phyloP scores from a whole-genome alignment of 1,140 invertebrate genomes.

The Macrobrachium rosenbergii region DNA sequence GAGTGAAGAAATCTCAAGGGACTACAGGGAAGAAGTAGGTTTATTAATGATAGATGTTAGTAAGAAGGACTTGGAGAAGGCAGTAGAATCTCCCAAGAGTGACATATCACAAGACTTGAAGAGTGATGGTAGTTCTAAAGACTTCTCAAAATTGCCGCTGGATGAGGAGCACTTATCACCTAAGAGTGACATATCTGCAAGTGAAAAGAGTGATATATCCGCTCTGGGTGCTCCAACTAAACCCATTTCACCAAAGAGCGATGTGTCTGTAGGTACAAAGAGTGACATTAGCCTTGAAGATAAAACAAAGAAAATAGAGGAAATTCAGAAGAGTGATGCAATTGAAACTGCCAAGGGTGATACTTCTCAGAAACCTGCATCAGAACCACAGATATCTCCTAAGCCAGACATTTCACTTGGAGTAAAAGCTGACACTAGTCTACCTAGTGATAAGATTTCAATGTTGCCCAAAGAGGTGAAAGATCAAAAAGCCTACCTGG shows the following conservation, averaged over 20 bases:
- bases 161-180: constrained; percentile 8
- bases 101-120: neutral
- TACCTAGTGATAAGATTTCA: too few relatives aligned
- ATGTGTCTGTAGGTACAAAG: neutral
- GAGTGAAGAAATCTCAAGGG: too few relatives aligned
- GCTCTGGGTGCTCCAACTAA: neutral
- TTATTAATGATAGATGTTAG: too few relatives aligned
- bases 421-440: too few relatives aligned
- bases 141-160: constrained; percentile 10
- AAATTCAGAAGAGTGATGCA: neutral
- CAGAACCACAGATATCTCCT: neutral
- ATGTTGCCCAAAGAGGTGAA: constrained; percentile 1
- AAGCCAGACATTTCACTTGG: too few relatives aligned
- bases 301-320: neutral
- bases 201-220: neutral
- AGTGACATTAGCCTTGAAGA: neutral
- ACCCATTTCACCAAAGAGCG: constrained; percentile 6
- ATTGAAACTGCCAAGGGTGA: constrained; percentile 19
- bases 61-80: too few relatives aligned
- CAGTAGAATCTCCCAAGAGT: neutral
- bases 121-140: constrained; percentile 39
- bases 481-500: constrained; percentile 25
- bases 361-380: constrained; percentile 5
- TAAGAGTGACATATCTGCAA: constrained; percentile 24
- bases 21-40: too few relatives aligned